These are phyloP conservation scores for Papilio helenus DNA, from an alignment of 1,140 invertebrate genomes.

Conservation along the genomic window DNA sequence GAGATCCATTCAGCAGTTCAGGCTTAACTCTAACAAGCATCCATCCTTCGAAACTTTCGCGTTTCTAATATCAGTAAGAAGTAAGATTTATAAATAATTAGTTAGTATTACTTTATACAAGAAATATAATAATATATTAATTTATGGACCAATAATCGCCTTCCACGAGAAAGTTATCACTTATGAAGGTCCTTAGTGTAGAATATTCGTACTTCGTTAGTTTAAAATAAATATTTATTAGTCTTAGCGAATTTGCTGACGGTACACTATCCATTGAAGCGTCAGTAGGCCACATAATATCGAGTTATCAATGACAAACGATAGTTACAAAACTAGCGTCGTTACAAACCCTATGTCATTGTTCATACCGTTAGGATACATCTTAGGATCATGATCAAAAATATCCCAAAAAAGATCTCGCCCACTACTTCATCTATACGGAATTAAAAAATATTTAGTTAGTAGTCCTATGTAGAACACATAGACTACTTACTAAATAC, in stretches of 20 bases:
- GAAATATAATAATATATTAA: no score
- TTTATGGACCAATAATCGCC: no score
- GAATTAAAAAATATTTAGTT: background rate
- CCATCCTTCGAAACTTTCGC: no score
- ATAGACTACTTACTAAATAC: no score
- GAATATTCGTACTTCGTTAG: background rate
- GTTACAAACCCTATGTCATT: slow-evolving; percentile 55
- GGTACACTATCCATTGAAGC: slow-evolving; percentile 64
- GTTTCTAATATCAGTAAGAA: no score
- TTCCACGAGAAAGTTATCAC: no score
- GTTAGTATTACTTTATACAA: no score
- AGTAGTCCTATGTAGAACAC: no score
- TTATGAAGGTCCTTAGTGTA: background rate
- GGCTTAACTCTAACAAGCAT: no score
- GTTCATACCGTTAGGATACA: slow-evolving; percentile 46
- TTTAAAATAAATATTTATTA: background rate
- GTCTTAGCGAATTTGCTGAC: slow-evolving; percentile 48
- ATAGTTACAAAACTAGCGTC: slow-evolving; percentile 69
- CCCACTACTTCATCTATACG: background rate
- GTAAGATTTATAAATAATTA: no score
- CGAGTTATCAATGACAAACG: slow-evolving; percentile 71
- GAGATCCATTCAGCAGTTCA: no score
- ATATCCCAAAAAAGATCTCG: background rate
- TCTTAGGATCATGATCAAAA: slow-evolving; percentile 9
- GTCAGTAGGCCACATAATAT: slow-evolving; percentile 49